Base-by-base conservation (phyloP, 2,797 vertebrate species). In the Pempheris klunzingeri region DNA sequence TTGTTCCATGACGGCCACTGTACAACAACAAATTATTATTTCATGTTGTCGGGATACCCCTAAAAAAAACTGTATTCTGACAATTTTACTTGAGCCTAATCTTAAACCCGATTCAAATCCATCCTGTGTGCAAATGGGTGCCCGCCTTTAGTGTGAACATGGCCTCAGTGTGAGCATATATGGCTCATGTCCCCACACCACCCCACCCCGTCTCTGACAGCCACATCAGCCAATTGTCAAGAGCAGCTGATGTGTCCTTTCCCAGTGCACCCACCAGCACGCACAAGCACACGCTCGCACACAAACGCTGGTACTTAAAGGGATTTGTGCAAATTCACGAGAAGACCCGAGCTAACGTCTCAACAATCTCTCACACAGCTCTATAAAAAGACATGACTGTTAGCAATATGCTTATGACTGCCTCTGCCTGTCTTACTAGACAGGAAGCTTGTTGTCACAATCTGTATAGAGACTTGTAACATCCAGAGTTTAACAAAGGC, bases 181-280 rank as follows among this genome's bases (percentile, higher is more conserved):
- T 60, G 57, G 39, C 59, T 78, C 63, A 52, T 32, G 30, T 4
- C 4, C 58, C 38, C 24, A n/a, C n/a, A n/a, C 47, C 34, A 15
- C 12, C 61, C 30, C 66, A 11, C 39, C 39, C 63, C 55, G 50
- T 71, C 58, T 77, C 65, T 74, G 81, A 88, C 83, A 84, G 58
- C 55, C 73, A 85, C 78, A 83, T 88, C 77, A 78, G 78, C 61
- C 78, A 69, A 81, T 89, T 87, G 92, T 93, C 92, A 91, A 72
- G 81, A 84, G 72, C 82, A 90, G 83, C 84, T 88, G 87, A 85
- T 86, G 78, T 69, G 66, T 84, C 71, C 78, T 76, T 57, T 69
- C 58, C 82, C 67, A 54, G 22, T 41, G 63, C 68, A 74, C 52
- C 50, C 64, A 82, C 65, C 71, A 85, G 68, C 43, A 39, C 24